phyloP scores from a whole-genome alignment of 2,113 vertebrate genomes.

The Hipposideros armiger region DNA sequence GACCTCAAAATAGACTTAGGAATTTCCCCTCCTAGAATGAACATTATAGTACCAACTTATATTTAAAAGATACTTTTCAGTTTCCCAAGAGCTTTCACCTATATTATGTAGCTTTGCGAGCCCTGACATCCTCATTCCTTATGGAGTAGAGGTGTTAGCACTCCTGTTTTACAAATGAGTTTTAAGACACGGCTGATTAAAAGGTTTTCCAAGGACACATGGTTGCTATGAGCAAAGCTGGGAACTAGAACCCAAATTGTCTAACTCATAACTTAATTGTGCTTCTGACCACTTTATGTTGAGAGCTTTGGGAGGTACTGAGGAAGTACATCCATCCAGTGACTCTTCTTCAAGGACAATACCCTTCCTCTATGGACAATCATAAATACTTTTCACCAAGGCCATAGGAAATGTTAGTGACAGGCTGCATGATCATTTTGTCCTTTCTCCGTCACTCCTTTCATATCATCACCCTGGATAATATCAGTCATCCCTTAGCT shows the following conservation, averaged over 20 bases:
- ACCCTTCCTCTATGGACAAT: neutral
- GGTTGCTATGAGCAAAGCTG: neutral
- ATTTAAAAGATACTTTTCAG: neutral
- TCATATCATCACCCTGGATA: neutral
- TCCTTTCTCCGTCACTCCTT: neutral
- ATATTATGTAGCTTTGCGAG: neutral
- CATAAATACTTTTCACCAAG: neutral
- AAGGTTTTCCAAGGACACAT: neutral
- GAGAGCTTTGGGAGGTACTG: neutral
- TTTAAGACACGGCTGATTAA: neutral
- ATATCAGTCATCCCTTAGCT: neutral
- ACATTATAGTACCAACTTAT: neutral
- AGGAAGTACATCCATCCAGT: neutral
- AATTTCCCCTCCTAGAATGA: conserved; percentile 62
- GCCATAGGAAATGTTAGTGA: neutral
- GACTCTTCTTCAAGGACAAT: neutral
- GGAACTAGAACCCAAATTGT: neutral
- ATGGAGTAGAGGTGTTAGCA: neutral
- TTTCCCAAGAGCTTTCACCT: neutral
- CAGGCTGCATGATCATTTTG: neutral
- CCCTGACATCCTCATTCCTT: neutral
- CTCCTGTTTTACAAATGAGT: neutral
- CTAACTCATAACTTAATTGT: neutral
- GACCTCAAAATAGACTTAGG: conserved; percentile 75
- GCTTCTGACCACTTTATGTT: neutral